Evolutionary conservation across 2,888 invertebrate species (phyloP), one percentile per base, ranked within the genome.

Genomic region (Taenaris catops): DNA sequence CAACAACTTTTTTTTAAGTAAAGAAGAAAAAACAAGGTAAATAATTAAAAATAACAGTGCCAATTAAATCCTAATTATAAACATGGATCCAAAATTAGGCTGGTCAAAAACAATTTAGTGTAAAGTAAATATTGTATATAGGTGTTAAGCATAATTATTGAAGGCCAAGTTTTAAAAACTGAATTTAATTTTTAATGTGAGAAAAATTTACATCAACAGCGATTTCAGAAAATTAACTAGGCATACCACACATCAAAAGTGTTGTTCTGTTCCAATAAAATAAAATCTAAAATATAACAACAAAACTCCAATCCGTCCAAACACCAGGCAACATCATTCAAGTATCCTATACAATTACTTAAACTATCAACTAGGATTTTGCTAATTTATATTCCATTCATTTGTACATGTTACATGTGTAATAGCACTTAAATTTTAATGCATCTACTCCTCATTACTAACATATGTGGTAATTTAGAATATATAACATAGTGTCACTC

Each of bases 261-360:
- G 58, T 2, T 14, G 14, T 14, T 67, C 59, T 65, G 61, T 73
- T 74, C 71, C 70, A 56, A 71, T 75, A 69, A 64, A 64, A 70
- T 78, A 79, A 69, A 73, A 79, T 75, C 72, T 74, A 78, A 79
- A 80, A 78, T 64, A 79, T 71, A 83, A 80, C 72, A 81, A 83
- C 71, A 72, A 73, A 63, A 60, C 59, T 62, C 53, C 63, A 58
- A 63, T 65, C 55, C 51, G 58, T 60, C 55, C 63, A 7, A 19
- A 56, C 66, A 57, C 63, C 64, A 51, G 60, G 58, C 66, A 61
- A 63, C 60, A 46, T 53, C 56, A 25, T 24, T 23, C 28, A 21
- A 18, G 25, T 25, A 55, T 46, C 61, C 52, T 58, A 63, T 53
- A 49, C 54, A 49, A 49, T 55, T 59, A 58, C 35, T 56, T 42